phyloP scores from a whole-genome alignment of 2,888 invertebrate genomes.

The Dysmachus trigonus region DNA sequence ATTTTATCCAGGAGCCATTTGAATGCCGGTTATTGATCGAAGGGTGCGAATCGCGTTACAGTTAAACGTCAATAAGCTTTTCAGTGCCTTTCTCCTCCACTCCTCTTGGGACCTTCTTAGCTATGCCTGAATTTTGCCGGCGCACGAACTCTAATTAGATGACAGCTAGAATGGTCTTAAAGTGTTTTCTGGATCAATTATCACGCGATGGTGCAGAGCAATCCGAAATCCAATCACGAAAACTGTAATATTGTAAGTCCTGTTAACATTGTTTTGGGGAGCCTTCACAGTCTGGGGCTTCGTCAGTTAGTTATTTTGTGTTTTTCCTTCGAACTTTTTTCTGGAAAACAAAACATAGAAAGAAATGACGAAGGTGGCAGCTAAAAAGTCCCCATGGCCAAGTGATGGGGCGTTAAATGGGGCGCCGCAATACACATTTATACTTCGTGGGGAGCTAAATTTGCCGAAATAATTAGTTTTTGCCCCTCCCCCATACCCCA shows the following conservation, averaged over 20 bases:
- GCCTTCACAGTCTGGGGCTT: slow-evolving; percentile 1
- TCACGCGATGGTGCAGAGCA: slow-evolving; percentile 35
- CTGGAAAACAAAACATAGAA: slow-evolving; percentile 2
- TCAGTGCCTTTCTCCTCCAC: neutral
- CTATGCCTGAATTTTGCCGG: neutral
- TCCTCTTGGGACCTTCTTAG: neutral
- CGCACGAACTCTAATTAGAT: slow-evolving; percentile 34
- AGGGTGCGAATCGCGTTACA: neutral
- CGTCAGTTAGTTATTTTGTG: neutral
- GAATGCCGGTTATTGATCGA: neutral
- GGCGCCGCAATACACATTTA: neutral
- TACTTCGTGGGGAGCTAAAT: slow-evolving; percentile 13
- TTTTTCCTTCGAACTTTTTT: neutral
- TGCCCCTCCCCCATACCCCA: neutral
- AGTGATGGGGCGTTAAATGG: slow-evolving; percentile 1
- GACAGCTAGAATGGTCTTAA: slow-evolving; percentile 37
- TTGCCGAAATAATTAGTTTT: slow-evolving; percentile 31
- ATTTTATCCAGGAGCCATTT: neutral
- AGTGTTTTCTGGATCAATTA: slow-evolving; percentile 35
- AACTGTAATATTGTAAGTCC: slow-evolving; percentile 8
- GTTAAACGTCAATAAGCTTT: neutral
- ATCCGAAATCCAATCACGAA: slow-evolving; percentile 33
- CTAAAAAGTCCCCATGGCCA: neutral
- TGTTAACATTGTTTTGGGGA: slow-evolving; percentile 8
- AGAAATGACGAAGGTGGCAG: neutral